Conservation (phyloP, 1,140 invertebrate species). For the Hylyphantes graminicola region DNA sequence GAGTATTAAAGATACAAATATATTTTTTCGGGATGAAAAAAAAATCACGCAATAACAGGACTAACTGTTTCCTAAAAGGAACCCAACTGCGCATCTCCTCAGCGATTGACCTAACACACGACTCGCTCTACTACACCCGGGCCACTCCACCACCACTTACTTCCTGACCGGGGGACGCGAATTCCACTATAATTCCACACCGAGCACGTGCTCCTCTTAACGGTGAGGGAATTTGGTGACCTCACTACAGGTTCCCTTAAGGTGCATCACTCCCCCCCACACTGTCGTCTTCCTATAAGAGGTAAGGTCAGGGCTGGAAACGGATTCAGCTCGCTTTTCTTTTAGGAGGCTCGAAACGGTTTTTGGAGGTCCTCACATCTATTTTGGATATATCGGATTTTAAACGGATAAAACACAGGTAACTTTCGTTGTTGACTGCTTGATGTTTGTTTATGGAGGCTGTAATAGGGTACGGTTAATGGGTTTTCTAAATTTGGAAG, state of each 20-base stretch:
- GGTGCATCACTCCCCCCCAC: slow-evolving; percentile 12
- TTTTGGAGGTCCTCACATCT: slow-evolving; percentile 21
- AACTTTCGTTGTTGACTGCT: slow-evolving; percentile 15
- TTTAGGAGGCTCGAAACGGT: slow-evolving; percentile 4
- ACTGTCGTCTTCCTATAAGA: slow-evolving; percentile 49
- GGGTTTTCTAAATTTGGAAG: too few species aligned
- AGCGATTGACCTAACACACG: slow-evolving; percentile 49
- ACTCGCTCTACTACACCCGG: slow-evolving; percentile 35
- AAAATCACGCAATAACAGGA: too few species aligned
- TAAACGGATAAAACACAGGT: slow-evolving; percentile 1
- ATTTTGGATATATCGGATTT: slow-evolving; percentile 20
- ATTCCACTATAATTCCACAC: slow-evolving; percentile 45
- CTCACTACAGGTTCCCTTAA: slow-evolving; percentile 35
- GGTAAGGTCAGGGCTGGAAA: slow-evolving; percentile 44
- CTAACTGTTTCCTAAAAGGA: too few species aligned
- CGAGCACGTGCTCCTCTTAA: slow-evolving; percentile 42
- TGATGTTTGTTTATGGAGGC: too few species aligned
- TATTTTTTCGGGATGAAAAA: too few species aligned
- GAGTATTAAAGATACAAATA: too few species aligned
- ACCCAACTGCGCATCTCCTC: neutral
- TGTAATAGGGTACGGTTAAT: too few species aligned
- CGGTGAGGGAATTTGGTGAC: slow-evolving; percentile 48
- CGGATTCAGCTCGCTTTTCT: slow-evolving; percentile 25
- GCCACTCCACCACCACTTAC: slow-evolving; percentile 43
- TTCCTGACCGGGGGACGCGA: slow-evolving; percentile 45